These are phyloP conservation scores for Zaprionus camerounensis DNA, from an alignment of 1,140 invertebrate species.

Conservation along the genomic window DNA sequence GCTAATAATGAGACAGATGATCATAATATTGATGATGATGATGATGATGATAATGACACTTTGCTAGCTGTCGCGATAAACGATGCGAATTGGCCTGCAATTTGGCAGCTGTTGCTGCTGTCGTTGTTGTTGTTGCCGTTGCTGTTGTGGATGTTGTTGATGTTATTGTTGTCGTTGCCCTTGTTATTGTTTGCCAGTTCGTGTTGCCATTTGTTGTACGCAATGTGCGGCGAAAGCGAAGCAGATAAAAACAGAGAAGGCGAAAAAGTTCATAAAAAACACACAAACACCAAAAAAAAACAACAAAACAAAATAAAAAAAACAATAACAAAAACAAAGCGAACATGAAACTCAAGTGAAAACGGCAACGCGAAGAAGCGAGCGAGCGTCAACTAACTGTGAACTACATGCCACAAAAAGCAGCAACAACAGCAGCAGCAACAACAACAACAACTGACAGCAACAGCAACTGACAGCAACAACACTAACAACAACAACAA, in stretches of 20 bases:
- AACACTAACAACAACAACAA: conserved; percentile 42
- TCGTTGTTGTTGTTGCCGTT: conserved; percentile 26
- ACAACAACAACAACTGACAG: conserved; percentile 26
- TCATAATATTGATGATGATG: conserved; percentile 14
- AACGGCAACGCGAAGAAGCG: conserved; percentile 42
- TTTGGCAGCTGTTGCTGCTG: conserved; percentile 51
- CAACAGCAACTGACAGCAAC: conserved; percentile 38
- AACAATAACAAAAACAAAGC: conserved; percentile 20
- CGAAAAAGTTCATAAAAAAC: conserved; percentile 22
- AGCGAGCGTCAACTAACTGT: conserved; percentile 50
- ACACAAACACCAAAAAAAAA: conserved; percentile 12
- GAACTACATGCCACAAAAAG: conserved; percentile 56
- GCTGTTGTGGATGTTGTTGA: background rate
- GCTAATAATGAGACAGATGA: conserved; percentile 21
- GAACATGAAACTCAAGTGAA: conserved; percentile 56
- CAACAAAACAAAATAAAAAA: conserved; percentile 19
- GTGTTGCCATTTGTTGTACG: conserved; percentile 6
- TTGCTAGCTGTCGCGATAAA: conserved; percentile 40
- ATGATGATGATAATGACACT: conserved; percentile 38
- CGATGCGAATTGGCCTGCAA: conserved; percentile 52
- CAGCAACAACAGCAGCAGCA: background rate
- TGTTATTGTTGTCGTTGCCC: conserved; percentile 16
- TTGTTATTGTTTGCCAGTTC: conserved; percentile 34
- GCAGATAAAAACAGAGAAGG: conserved; percentile 65
- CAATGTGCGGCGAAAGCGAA: conserved; percentile 52